A percentile compares a stretch with the other conserved stretches of the same genome.
Evolutionary conservation across 2,113 vertebrate species (phyloP).

Genomic region (Apteryx owenii): DNA sequence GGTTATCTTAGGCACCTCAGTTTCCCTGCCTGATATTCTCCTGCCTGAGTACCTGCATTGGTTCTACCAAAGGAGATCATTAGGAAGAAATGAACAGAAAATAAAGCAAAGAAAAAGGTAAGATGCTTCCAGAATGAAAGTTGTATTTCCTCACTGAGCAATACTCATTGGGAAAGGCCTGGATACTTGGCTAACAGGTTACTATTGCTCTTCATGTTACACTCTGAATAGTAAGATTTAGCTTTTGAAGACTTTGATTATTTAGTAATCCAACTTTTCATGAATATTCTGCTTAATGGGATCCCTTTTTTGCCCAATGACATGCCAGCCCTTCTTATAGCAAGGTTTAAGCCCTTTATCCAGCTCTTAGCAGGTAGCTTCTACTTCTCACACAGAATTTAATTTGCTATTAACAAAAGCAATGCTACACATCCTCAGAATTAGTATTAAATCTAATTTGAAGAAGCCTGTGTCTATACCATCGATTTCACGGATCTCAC

Average conservation of each 20-base stretch:
- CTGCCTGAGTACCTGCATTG: neutral
- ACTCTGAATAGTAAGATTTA: neutral
- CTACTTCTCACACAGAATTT: neutral
- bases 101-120: neutral
- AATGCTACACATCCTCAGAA: neutral
- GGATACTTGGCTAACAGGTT: neutral
- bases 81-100: neutral
- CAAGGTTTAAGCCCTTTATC: too few relatives aligned
- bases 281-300: too few relatives aligned
- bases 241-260: neutral
- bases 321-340: too few relatives aligned
- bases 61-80: neutral
- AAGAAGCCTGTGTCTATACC: accelerated
- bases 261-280: neutral
- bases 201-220: neutral
- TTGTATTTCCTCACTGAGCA: too few relatives aligned
- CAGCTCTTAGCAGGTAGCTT: too few relatives aligned
- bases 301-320: too few relatives aligned
- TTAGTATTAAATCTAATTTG: neutral
- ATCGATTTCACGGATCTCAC: neutral
- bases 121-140: too few relatives aligned
- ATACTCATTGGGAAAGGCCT: too few relatives aligned
- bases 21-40: neutral
- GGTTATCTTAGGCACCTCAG: neutral
- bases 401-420: neutral